Evolutionary conservation across 2,113 vertebrate genomes (phyloP).

Genomic region (Strix uralensis): DNA sequence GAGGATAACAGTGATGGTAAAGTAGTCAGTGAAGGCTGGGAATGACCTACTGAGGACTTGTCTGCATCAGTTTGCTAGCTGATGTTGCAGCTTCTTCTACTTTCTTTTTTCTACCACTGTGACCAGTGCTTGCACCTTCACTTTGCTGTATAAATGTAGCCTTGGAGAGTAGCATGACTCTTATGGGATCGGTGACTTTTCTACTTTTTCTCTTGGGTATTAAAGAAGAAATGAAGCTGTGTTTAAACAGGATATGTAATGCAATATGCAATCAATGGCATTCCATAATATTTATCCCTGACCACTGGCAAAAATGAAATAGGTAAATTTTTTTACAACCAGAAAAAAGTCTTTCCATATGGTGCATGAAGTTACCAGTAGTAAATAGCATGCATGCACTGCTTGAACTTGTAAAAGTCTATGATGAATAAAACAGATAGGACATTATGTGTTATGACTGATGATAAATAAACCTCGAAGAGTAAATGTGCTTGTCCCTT

Average conservation of each 20-base stretch:
- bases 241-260: background rate
- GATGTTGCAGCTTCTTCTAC: background rate
- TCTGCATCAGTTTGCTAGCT: background rate
- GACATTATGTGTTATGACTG: background rate
- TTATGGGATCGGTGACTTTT: background rate
- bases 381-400: background rate
- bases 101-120: background rate
- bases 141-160: background rate
- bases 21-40: background rate
- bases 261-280: background rate
- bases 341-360: background rate
- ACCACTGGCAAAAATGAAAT: background rate
- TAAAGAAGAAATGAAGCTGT: background rate
- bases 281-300: background rate
- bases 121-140: background rate
- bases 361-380: background rate
- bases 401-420: conserved; percentile 18
- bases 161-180: background rate
- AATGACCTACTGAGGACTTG: background rate
- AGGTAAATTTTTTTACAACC: background rate
- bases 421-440: background rate
- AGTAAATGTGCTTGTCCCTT: conserved; percentile 21
- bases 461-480: conserved; percentile 15
- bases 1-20: background rate
- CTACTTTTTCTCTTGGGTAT: background rate